These are phyloP conservation scores for Eolophus roseicapilla DNA, from an alignment of 2,113 vertebrate species.

Conservation along the genomic window DNA sequence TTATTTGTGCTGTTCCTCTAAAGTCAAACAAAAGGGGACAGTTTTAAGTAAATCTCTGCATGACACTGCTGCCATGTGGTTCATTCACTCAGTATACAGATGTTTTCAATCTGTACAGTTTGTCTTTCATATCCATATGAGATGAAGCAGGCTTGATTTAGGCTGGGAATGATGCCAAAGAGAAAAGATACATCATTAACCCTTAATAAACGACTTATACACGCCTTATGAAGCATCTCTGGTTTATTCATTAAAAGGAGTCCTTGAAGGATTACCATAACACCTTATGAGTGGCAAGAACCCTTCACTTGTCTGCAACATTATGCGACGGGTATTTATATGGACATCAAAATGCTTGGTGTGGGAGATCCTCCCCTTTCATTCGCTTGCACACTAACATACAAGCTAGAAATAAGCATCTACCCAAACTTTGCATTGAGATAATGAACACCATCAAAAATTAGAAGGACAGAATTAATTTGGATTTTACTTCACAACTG, in stretches of 20 bases:
- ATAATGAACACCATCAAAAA: neutral
- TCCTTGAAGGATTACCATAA: slow-evolving; percentile 28
- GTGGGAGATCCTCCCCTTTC: neutral
- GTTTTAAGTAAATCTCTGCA: slow-evolving; percentile 71
- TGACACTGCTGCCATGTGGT: slow-evolving; percentile 75
- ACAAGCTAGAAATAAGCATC: neutral
- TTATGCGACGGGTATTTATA: neutral
- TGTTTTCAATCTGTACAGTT: slow-evolving; percentile 86
- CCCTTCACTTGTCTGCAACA: neutral
- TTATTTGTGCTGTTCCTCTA: slow-evolving; percentile 75
- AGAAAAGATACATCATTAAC: slow-evolving; percentile 81
- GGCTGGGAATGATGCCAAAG: slow-evolving; percentile 84
- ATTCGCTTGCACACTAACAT: neutral
- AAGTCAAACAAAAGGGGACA: slow-evolving; percentile 80
- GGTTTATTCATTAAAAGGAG: slow-evolving; percentile 47
- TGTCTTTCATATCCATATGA: slow-evolving; percentile 81
- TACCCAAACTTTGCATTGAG: neutral
- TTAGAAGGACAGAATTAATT: neutral
- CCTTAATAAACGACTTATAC: slow-evolving; percentile 68
- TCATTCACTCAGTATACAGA: slow-evolving; percentile 79
- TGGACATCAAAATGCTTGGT: neutral
- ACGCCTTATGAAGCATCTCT: neutral
- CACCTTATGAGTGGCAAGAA: slow-evolving; percentile 9
- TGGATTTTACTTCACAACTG: neutral
- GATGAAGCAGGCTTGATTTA: slow-evolving; percentile 82